Evolutionary conservation across 2,888 invertebrate genomes (phyloP), one percentile per base, ranked within the genome.

Genomic region (Ryuthela nishihirai): DNA sequence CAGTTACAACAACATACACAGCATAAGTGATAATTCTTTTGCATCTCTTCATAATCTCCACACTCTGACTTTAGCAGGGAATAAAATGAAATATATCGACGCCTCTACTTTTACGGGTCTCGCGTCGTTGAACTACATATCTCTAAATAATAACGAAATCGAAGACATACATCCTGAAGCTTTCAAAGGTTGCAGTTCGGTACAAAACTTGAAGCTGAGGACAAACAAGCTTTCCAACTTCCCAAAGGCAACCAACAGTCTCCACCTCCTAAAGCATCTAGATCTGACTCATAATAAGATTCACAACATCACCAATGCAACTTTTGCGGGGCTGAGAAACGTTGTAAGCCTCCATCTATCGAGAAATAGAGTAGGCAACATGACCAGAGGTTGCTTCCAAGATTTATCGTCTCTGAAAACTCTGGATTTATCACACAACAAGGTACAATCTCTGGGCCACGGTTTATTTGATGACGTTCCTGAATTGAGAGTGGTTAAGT

Each of bases 201-300:
- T 93, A 71, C 87, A 90, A 41, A 91, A 92, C 76, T 80, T 93
- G 68, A 88, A 90, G 79, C 79, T 93, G 71, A 90, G 90, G 76
- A 88, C 87, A 59, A 93, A 93, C 77, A 82, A 84, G 71, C 78
- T 93, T 70, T 84, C 84, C 72, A 81, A 82, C 68, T 83, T 91
- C 68, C 92, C 92, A 38, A 75, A 84, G 69, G 91, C 91, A 18
- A 75, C 93, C 60, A 83, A 85, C 72, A 87, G 89, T 76, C 87
- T 92, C 85, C 82, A 87, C 65, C 79, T 90, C 69, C 78, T 95
- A 70, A 82, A 87, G 72, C 90, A 88, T 44, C 83, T 97, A 62
- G 92, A 93, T 77, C 79, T 97, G 67, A 92, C 92, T 50, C 91
- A 93, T 76, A 97, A 97, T 78, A 81, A 83, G 73, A 87, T 97